Conservation (phyloP, 53 echinoderm and acorn worm genomes). For the Zoroaster sp. region DNA sequence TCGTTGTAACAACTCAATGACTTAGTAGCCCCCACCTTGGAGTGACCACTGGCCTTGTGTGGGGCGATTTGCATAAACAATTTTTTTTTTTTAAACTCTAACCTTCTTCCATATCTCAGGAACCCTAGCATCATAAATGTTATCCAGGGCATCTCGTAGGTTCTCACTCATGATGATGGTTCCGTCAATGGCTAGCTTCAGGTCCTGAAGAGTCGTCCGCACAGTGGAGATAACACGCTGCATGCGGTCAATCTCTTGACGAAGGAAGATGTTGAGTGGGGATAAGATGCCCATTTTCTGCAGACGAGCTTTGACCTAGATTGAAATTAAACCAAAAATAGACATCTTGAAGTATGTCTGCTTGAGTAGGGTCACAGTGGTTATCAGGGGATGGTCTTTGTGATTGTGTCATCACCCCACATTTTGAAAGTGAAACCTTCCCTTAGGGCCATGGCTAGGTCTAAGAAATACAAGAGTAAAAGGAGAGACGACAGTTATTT, state of each 20-base stretch:
- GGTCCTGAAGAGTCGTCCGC: slow-evolving; percentile 81
- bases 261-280: slow-evolving; percentile 96
- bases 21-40: too few species aligned
- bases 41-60: too few species aligned
- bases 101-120: slow-evolving; percentile 91
- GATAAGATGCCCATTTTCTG: slow-evolving; percentile 92
- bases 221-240: slow-evolving; percentile 87
- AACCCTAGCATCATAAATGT: slow-evolving; percentile 98
- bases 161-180: slow-evolving; percentile 99
- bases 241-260: slow-evolving; percentile 98
- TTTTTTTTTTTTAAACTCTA: neutral
- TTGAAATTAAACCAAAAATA: too few species aligned
- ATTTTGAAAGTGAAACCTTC: too few species aligned
- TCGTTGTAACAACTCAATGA: too few species aligned
- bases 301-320: slow-evolving; percentile 89
- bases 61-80: too few species aligned
- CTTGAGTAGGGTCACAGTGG: too few species aligned
- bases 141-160: slow-evolving; percentile 93
- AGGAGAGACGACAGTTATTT: neutral
- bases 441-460: too few species aligned
- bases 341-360: too few species aligned
- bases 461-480: too few species aligned
- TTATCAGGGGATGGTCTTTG: too few species aligned
- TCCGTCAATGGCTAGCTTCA: slow-evolving; percentile 97
- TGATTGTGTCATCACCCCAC: too few species aligned